Evolutionary conservation across 1,140 invertebrate species (phyloP), one percentile per base, ranked within the genome.

Genomic region (Aradophagus sp.): DNA sequence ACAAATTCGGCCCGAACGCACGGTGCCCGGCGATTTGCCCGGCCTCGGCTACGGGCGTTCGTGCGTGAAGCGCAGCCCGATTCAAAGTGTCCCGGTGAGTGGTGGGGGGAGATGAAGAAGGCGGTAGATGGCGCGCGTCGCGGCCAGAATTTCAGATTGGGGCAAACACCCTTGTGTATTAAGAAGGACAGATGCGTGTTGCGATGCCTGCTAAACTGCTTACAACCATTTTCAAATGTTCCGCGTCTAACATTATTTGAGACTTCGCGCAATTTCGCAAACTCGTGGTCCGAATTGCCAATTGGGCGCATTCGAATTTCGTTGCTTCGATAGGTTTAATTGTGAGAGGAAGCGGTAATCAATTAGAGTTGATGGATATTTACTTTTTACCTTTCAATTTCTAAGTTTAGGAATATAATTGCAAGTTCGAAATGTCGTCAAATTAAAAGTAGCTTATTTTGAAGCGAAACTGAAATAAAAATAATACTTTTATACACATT

Each of bases 91-190:
- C 73, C 68, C 62, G 36, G 36, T 62, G 70, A 63, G 52, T 68
- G 52, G 55, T 65, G 36, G 39, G 68, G 47, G 59, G 38, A 36
- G 34, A 44, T 31, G 38, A 32, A n/a, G n/a, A n/a, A n/a, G n/a
- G n/a, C n/a, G n/a, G n/a, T n/a, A n/a, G n/a, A n/a, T 23, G 38
- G 56, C 52, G 45, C 48, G 52, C 55, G 41, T 44, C 16, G 34
- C 48, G 45, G 14, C 52, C 56, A 56, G 15, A 45, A 73, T 68
- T 73, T 68, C 52, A 53, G 65, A 68, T 68, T 73, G 52, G 29
- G 53, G 36, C 42, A 68, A 73, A 72, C 73, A 71, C 73, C 73
- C 69, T 68, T 42, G 73, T 72, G 73, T 68, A 75, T 72, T 75
- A 67, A 68, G 68, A 75, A 70, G 67, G n/a, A 63, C 67, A 58